phyloP scores from a whole-genome alignment of 2,113 vertebrate genomes.

The Capreolus pygargus region DNA sequence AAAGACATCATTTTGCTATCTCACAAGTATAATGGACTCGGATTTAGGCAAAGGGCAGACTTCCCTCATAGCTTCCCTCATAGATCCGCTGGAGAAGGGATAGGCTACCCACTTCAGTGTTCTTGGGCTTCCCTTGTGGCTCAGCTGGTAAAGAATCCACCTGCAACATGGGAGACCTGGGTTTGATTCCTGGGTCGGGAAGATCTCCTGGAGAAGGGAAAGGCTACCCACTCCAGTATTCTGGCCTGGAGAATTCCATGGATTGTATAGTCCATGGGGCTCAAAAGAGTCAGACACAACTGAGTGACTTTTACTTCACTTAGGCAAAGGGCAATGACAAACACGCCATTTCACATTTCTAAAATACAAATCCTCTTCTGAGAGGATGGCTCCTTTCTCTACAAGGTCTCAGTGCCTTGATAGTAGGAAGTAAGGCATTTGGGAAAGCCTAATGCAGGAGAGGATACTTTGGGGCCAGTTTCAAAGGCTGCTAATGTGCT shows the following conservation, averaged over 20 bases:
- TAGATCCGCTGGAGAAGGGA: background rate
- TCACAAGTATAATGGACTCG: background rate
- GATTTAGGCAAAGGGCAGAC: background rate
- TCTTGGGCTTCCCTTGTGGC: background rate
- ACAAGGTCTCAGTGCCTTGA: background rate
- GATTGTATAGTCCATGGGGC: background rate
- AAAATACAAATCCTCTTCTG: background rate
- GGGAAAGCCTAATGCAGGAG: background rate
- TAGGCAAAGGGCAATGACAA: background rate
- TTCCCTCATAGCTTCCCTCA: background rate
- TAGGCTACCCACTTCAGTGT: background rate
- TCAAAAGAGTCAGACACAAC: background rate
- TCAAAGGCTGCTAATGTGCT: conserved; percentile 4
- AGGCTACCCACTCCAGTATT: background rate
- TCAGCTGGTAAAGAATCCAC: background rate
- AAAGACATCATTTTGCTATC: conserved; percentile 13
- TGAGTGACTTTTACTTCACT: background rate
- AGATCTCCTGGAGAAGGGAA: background rate
- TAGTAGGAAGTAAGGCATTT: background rate
- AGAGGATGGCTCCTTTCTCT: background rate
- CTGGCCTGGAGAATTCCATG: background rate
- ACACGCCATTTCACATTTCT: background rate
- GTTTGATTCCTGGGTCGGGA: background rate
- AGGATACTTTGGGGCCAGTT: background rate
- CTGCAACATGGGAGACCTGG: background rate